These are phyloP conservation scores for Drosophila sproati DNA, from an alignment of 1,140 invertebrate species.

Conservation along the genomic window DNA sequence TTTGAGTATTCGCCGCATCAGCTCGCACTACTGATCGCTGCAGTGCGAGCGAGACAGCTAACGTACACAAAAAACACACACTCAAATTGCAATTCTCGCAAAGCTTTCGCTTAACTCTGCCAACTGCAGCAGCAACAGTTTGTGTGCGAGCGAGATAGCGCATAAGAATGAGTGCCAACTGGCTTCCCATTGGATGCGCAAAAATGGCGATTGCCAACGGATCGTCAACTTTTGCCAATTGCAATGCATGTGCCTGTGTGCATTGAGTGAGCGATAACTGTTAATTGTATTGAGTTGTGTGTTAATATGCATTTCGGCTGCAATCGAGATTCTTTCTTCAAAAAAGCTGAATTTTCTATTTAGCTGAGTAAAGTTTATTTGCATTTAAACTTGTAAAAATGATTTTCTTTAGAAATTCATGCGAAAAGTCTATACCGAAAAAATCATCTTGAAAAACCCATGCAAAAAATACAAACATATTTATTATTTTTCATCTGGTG, in stretches of 20 bases:
- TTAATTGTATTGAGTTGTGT: background rate
- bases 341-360: too few relatives aligned
- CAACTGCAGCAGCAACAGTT: constrained; percentile 26
- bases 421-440: too few relatives aligned
- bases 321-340: background rate
- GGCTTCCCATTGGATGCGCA: constrained; percentile 65
- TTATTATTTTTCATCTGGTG: too few relatives aligned
- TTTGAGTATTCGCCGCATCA: constrained; percentile 40
- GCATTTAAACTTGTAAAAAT: too few relatives aligned
- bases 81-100: constrained; percentile 22
- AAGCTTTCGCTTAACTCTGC: constrained; percentile 34
- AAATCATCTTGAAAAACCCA: too few relatives aligned
- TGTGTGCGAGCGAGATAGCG: constrained; percentile 20
- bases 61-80: background rate
- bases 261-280: constrained; percentile 1
- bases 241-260: background rate
- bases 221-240: constrained; percentile 12
- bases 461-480: too few relatives aligned
- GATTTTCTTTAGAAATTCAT: too few relatives aligned
- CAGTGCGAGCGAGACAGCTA: constrained; percentile 24
- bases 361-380: too few relatives aligned
- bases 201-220: constrained; percentile 68
- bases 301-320: background rate
- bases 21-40: background rate
- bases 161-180: constrained; percentile 32